Percentiles rank a stretch among this genome's conserved stretches.
Evolutionary conservation across 2,797 vertebrate genomes (phyloP).

Genomic region (Allobates femoralis): DNA sequence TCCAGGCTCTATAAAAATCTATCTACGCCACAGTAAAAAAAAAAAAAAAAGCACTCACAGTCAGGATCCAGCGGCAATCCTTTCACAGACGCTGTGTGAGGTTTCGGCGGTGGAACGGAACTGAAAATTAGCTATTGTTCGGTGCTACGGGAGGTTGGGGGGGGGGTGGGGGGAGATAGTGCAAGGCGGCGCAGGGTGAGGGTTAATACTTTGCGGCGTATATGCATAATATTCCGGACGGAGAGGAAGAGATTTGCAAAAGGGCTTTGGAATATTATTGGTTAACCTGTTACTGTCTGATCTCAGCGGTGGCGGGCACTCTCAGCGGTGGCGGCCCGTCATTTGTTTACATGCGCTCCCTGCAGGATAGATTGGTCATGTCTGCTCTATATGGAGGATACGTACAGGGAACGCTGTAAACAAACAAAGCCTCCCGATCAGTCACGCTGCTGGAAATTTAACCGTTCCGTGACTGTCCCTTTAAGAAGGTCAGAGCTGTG

Average conservation of each 20-base stretch:
- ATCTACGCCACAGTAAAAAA: constrained; percentile 18
- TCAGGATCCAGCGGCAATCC: not conserved
- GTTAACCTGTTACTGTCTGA: not conserved
- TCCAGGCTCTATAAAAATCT: constrained; percentile 38
- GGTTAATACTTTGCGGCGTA: constrained; percentile 6
- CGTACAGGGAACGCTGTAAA: constrained; percentile 10
- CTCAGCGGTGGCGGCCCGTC: not conserved
- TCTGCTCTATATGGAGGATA: constrained; percentile 12
- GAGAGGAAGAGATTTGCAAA: not conserved
- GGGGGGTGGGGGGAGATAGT: not conserved
- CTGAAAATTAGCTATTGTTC: constrained; percentile 38
- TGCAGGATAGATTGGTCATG: constrained; percentile 3
- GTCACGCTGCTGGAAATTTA: not conserved
- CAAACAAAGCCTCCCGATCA: not conserved
- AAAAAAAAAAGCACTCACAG: constrained; percentile 18
- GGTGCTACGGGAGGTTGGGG: not conserved
- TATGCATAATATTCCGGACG: not conserved
- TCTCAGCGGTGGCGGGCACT: no score
- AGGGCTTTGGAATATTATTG: not conserved
- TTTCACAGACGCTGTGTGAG: constrained; percentile 35
- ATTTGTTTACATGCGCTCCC: constrained; percentile 13
- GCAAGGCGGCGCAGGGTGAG: not conserved
- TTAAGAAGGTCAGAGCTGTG: not conserved
- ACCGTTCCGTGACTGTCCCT: not conserved
- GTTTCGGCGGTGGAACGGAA: constrained; percentile 16